Conservation (phyloP, 2,888 invertebrate species). For the Proisotoma minuta region DNA sequence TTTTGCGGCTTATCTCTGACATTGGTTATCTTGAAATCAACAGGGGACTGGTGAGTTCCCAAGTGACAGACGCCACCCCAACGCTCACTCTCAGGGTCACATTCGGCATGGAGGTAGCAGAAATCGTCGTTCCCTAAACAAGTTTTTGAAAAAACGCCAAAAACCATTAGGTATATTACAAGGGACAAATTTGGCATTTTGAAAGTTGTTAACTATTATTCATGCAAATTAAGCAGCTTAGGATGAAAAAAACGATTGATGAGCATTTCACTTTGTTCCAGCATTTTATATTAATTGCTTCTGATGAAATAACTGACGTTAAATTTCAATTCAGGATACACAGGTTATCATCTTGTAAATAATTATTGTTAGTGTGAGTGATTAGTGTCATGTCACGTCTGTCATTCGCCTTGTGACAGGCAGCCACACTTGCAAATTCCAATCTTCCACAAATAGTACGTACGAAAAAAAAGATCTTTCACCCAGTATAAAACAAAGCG, state of each 20-base stretch:
- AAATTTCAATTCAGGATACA: not conserved
- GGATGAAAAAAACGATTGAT: too few species aligned
- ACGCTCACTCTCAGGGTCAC: not conserved
- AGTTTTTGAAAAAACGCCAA: not conserved
- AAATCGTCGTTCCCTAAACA: not conserved
- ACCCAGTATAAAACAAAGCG: too few species aligned
- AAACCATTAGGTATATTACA: too few species aligned
- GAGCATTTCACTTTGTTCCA: not conserved
- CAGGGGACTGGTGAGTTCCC: not conserved
- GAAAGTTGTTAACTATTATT: too few species aligned
- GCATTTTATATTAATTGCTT: not conserved
- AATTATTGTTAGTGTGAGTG: not conserved
- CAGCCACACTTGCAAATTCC: too few species aligned
- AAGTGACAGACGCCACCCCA: not conserved
- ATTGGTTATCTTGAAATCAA: not conserved
- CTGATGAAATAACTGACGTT: not conserved
- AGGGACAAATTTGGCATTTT: too few species aligned
- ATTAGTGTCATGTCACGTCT: too few species aligned
- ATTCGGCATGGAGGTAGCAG: not conserved
- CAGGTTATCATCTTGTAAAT: not conserved
- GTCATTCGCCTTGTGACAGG: too few species aligned
- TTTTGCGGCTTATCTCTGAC: not conserved
- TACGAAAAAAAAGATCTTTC: too few species aligned
- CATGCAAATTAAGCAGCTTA: too few species aligned
- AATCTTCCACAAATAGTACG: too few species aligned